Conservation (phyloP, 1,140 invertebrate genomes). For the Coptotermes formosanus region DNA sequence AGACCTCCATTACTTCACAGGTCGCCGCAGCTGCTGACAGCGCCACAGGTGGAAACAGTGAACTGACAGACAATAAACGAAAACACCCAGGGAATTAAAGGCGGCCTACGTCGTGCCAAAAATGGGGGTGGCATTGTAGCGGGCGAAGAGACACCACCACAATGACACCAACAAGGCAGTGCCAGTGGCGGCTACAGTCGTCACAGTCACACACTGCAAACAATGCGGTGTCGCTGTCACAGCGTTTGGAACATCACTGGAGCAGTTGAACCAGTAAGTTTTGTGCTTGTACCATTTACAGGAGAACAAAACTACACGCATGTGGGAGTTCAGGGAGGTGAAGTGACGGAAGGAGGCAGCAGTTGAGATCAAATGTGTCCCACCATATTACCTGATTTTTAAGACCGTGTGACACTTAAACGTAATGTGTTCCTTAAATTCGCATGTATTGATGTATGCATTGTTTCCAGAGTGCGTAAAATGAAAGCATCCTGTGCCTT, state of each 20-base stretch:
- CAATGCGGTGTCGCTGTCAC: not conserved
- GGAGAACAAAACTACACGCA: no score
- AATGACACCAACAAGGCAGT: not conserved
- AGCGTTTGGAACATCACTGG: not conserved
- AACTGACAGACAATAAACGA: not conserved
- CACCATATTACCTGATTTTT: no score
- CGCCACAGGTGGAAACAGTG: constrained; percentile 12
- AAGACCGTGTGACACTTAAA: no score
- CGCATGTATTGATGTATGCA: no score
- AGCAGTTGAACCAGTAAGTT: not conserved
- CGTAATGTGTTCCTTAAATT: no score
- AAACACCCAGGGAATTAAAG: constrained; percentile 2
- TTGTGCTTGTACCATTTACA: not conserved
- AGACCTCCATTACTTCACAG: constrained; percentile 10
- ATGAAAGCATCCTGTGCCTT: no score
- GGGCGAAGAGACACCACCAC: not conserved
- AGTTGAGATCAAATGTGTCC: no score
- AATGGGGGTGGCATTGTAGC: not conserved
- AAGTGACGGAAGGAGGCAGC: no score
- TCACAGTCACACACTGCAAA: no score
- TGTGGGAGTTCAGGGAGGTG: no score
- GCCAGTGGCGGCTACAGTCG: not conserved
- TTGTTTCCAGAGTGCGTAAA: no score
- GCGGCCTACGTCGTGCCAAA: not conserved
- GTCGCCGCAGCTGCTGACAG: not conserved